Base-by-base conservation (phyloP, 2,797 vertebrate genomes). In the Bryconaethiops microstoma region DNA sequence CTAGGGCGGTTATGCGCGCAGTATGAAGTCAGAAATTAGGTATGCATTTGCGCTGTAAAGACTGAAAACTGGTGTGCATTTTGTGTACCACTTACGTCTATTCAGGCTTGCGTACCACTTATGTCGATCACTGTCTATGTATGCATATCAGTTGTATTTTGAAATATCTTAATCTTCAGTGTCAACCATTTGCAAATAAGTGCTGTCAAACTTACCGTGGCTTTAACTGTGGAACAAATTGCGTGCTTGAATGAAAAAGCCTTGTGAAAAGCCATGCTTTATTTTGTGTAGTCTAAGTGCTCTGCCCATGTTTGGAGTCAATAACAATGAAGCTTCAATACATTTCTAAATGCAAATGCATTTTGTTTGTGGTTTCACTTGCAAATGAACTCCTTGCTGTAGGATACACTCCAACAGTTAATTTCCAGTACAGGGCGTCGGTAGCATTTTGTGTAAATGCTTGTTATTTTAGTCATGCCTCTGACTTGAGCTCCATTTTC, bases 261-360 rank as follows among this genome's bases (percentile, higher is more conserved):
- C 52, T 29, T 55, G 70, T 78, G n/a, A 57, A 21, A n/a, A 68
- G 64, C 75, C 59, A 23, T 76, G 75, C 45, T 48, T 76, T 83
- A 1, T 67, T 78, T 81, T 78, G 77, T 55, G 50, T 65, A 72
- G 70, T 13, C 39, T 72, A 65, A 71, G 63, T 71, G 55, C 19
- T 76, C 68, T 70, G 54, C 60, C 55, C 23, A 10, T 77, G 72
- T 72, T 59, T 59, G 52, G 1, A 64, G 57, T 59, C 67, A 55
- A 76, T 21, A 5, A 29, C 57, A 72, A 77, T 55, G 17, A 42
- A 57, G 59, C 74, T 21, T 71, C 40, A 8, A 64, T 57, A 74
- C 75, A 63, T 64, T 75, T 52, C 52, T 17, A 82, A 83, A 70
- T 74, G 19, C 52, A 76, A 69, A 79, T 74, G 57, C 29, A 83